phyloP scores from a whole-genome alignment of 2,797 vertebrate genomes.

The Syndactyla subalaris region DNA sequence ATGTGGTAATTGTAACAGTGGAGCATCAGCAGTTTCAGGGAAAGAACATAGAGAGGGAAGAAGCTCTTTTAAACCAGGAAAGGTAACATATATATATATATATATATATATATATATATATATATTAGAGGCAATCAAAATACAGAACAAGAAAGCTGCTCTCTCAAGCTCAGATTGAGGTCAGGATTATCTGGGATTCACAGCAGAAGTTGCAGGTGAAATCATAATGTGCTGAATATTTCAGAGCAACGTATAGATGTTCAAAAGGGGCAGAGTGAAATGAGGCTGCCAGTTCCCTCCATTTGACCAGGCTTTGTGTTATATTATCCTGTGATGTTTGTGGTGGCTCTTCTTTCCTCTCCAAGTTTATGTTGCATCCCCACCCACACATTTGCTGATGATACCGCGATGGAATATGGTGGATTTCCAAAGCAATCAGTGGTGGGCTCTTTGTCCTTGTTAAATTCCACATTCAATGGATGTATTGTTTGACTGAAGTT shows the following conservation, averaged over 20 bases:
- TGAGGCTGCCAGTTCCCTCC: background rate
- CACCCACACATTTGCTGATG: background rate
- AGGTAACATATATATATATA: background rate
- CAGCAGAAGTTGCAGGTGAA: background rate
- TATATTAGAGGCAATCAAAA: background rate
- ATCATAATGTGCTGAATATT: background rate
- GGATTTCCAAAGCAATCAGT: background rate
- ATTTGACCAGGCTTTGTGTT: background rate
- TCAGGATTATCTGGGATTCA: background rate
- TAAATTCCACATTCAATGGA: background rate
- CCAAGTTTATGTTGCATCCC: background rate
- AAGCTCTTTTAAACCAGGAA: background rate
- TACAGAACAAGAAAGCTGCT: background rate
- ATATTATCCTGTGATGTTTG: background rate
- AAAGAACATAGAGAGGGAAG: background rate
- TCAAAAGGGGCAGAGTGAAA: background rate
- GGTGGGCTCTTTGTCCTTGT: background rate
- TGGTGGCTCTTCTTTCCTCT: background rate
- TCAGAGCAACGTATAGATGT: background rate
- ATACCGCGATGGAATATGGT: background rate
- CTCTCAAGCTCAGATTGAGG: background rate
- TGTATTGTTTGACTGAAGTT: background rate
- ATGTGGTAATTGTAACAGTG: background rate
- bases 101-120: too few species aligned
- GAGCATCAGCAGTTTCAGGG: background rate